Evolutionary conservation across 1,140 invertebrate species (phyloP).

Genomic region (Sipha flava): DNA sequence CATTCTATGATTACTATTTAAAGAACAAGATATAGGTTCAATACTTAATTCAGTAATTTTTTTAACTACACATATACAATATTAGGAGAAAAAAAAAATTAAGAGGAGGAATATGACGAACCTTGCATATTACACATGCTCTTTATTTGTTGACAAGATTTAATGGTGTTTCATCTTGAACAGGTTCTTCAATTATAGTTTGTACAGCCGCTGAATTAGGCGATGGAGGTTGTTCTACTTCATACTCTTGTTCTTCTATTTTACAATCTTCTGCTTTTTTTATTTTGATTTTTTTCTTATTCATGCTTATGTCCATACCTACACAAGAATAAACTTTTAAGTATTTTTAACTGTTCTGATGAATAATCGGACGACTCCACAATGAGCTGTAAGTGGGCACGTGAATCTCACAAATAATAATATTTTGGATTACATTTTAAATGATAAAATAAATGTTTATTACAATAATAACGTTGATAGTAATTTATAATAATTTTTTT

Average conservation of each 20-base stretch:
- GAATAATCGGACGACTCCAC: constrained; percentile 9
- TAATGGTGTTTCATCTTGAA: neutral
- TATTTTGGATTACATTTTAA: neutral
- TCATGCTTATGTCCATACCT: constrained; percentile 29
- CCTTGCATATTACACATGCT: neutral
- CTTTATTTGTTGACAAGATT: constrained; percentile 4
- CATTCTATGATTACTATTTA: neutral
- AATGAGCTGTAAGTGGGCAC: neutral
- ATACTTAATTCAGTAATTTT: neutral
- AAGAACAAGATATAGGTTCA: neutral
- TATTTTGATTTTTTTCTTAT: constrained; percentile 31
- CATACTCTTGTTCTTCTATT: neutral
- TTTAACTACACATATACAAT: neutral
- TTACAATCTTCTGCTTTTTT: neutral
- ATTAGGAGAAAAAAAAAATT: constrained; percentile 2
- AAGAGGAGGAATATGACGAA: neutral
- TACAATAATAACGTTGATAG: neutral
- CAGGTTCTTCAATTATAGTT: constrained; percentile 9
- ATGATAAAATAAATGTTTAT: neutral
- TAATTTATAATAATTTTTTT: neutral
- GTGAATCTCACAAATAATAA: neutral
- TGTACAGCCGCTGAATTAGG: constrained; percentile 1
- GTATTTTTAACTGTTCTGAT: constrained; percentile 11
- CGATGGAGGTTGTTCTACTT: constrained; percentile 12
- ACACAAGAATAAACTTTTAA: constrained; percentile 31